phyloP scores from a whole-genome alignment of 2,113 vertebrate species.

The Phasianus colchicus region DNA sequence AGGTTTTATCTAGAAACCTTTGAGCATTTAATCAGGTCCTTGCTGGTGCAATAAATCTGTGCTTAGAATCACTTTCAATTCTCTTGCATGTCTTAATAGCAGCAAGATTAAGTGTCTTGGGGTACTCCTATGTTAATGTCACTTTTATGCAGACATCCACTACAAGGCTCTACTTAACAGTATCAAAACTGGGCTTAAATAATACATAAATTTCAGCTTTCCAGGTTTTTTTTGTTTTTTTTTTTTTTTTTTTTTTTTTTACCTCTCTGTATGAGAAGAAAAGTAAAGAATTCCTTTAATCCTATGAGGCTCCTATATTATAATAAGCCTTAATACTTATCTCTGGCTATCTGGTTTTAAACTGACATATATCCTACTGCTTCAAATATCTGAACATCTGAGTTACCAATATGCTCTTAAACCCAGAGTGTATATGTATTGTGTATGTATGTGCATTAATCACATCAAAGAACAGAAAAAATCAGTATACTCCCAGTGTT shows the following conservation, averaged over 20 bases:
- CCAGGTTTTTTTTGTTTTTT: conserved; percentile 24
- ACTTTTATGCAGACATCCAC: background rate
- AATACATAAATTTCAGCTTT: conserved; percentile 16
- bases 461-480: conserved; percentile 30
- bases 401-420: conserved; percentile 17
- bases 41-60: background rate
- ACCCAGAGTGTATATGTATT: background rate
- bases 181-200: conserved; percentile 23
- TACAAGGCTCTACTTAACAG: background rate
- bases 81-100: background rate
- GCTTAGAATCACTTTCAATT: background rate
- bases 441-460: background rate
- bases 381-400: conserved; percentile 26
- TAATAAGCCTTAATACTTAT: conserved; percentile 52
- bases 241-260: too few species aligned
- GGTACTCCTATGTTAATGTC: background rate
- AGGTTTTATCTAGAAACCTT: background rate
- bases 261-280: background rate
- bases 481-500: background rate
- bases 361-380: conserved; percentile 22
- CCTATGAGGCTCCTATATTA: conserved; percentile 14
- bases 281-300: conserved; percentile 41
- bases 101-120: conserved; percentile 7
- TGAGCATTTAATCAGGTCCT: background rate
- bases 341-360: conserved; percentile 29